phyloP scores from a whole-genome alignment of 2,113 vertebrate genomes.

The Gallinago jamesoni region DNA sequence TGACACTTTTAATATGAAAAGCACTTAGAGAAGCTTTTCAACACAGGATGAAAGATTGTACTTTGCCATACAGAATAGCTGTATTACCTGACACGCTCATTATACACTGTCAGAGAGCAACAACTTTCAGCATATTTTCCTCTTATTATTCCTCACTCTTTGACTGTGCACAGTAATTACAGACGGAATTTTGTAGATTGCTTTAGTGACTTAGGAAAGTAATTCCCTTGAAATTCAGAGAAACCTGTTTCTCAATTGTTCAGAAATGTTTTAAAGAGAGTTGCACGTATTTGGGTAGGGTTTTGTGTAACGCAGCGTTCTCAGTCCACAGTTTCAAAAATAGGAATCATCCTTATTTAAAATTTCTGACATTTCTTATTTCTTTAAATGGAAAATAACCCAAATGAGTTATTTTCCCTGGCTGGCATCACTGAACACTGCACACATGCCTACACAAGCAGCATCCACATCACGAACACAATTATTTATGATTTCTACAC shows the following conservation, averaged over 20 bases:
- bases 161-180: slow-evolving; percentile 14
- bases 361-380: not conserved
- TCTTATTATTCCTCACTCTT: slow-evolving; percentile 29
- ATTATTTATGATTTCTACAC: not conserved
- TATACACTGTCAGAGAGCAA: slow-evolving; percentile 46
- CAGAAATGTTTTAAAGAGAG: not conserved
- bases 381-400: not conserved
- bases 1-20: slow-evolving; percentile 59
- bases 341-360: not conserved
- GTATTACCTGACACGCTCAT: slow-evolving; percentile 47
- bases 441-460: not conserved
- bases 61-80: slow-evolving; percentile 42
- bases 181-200: slow-evolving; percentile 10
- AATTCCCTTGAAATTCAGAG: not conserved
- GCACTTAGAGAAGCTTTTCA: slow-evolving; percentile 61
- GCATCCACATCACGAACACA: not conserved
- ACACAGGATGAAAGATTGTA: slow-evolving; percentile 51
- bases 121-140: slow-evolving; percentile 49
- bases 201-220: not conserved
- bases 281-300: not conserved
- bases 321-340: not conserved
- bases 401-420: not conserved
- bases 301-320: not conserved
- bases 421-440: not conserved
- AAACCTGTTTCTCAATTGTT: not conserved